A percentile compares a stretch with the other conserved stretches of the same genome.
Evolutionary conservation across 2,797 vertebrate genomes (phyloP).

Genomic region (Phyllotis vaccarum): DNA sequence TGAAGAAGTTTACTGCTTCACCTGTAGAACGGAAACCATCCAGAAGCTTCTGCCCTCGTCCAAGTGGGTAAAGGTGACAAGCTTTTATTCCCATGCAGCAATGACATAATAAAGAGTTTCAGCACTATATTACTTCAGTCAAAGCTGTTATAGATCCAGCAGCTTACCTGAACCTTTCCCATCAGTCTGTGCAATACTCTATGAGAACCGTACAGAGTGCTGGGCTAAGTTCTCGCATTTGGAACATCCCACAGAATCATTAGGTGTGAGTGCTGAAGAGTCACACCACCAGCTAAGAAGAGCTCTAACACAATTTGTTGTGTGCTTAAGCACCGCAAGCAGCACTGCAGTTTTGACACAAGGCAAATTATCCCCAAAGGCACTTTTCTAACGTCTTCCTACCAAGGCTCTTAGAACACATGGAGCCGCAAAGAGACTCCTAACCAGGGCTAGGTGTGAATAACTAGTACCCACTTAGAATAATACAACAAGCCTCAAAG

Average conservation of each 20-base stretch:
- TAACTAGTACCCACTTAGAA: conserved; percentile 42
- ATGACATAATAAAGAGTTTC: conserved; percentile 54
- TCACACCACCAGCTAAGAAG: neutral
- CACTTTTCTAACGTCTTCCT: neutral
- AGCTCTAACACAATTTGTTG: neutral
- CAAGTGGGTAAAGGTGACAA: neutral
- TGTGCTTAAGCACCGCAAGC: neutral
- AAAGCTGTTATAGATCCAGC: conserved; percentile 40
- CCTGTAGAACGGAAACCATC: neutral
- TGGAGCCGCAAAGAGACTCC: no score
- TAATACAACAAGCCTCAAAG: neutral
- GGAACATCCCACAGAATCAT: neutral
- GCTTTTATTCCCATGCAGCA: neutral
- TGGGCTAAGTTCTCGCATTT: neutral
- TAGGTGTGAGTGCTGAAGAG: neutral
- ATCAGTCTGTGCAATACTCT: neutral
- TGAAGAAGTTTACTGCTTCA: neutral
- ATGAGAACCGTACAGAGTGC: neutral
- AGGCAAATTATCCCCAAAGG: neutral
- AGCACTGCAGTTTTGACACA: conserved; percentile 16
- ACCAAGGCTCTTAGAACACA: conserved; percentile 42
- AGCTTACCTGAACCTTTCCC: neutral
- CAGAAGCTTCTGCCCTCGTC: neutral
- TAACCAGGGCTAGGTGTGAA: conserved; percentile 50
- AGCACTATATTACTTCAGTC: conserved; percentile 59